These are phyloP conservation scores for Vultur gryphus DNA, from an alignment of 2,797 vertebrate species.

Conservation along the genomic window DNA sequence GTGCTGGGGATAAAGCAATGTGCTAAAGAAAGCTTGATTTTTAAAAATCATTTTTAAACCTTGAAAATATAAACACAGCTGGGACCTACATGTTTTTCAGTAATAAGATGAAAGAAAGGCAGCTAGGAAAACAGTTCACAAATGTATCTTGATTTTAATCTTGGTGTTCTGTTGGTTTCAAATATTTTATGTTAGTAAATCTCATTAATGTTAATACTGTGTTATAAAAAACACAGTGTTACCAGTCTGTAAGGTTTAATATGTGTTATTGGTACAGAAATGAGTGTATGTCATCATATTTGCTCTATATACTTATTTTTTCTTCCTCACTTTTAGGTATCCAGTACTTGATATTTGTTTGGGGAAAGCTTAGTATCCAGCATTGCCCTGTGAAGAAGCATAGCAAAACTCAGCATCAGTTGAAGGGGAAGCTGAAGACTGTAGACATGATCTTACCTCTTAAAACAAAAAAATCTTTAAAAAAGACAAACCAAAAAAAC, in stretches of 20 bases:
- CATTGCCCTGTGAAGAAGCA: background rate
- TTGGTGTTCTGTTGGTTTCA: background rate
- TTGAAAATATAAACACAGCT: background rate
- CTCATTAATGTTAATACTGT: background rate
- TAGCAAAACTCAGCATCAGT: background rate
- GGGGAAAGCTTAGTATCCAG: background rate
- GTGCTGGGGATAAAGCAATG: background rate
- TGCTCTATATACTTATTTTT: background rate
- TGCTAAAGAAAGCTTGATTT: background rate
- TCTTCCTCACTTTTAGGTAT: background rate
- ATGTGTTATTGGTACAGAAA: background rate
- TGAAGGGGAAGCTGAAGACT: background rate
- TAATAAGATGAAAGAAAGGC: background rate
- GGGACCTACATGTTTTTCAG: background rate
- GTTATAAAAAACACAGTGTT: background rate
- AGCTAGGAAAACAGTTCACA: background rate
- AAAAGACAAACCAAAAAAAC: background rate
- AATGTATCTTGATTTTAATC: background rate
- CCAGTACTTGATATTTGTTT: background rate
- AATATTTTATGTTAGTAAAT: background rate
- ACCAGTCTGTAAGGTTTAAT: background rate
- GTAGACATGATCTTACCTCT: background rate
- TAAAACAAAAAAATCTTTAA: background rate
- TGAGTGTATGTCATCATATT: background rate
- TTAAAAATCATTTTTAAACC: fast-evolving